Conservation (phyloP, 2,888 invertebrate genomes). For the Unio delphinus region DNA sequence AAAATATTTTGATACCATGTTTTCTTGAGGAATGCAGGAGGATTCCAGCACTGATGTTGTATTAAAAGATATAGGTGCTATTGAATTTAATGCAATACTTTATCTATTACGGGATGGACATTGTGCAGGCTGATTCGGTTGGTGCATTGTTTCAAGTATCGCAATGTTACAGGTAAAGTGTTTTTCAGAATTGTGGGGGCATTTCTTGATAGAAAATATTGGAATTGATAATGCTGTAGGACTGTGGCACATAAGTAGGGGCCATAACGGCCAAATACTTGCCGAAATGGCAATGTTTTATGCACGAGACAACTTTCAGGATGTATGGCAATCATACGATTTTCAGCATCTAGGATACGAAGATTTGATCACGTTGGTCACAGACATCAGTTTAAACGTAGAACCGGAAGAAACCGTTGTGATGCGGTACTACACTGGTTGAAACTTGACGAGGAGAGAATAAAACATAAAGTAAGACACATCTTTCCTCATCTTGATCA, state of each 20-base stretch:
- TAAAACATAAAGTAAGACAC: conserved; percentile 15
- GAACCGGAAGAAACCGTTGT: conserved; percentile 35
- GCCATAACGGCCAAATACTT: conserved; percentile 20
- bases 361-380: conserved; percentile 34
- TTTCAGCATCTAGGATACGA: conserved; percentile 25
- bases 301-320: conserved; percentile 23
- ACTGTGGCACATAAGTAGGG: conserved; percentile 26
- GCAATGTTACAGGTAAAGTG: conserved; percentile 28
- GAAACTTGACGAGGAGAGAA: conserved; percentile 11
- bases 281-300: conserved; percentile 4
- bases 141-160: conserved; percentile 28
- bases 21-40: conserved; percentile 41
- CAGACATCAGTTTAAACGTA: conserved; percentile 23
- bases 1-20: conserved; percentile 44
- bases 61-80: conserved; percentile 19
- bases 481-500: conserved; percentile 24
- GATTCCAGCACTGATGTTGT: conserved; percentile 16
- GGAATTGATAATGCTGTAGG: conserved; percentile 33
- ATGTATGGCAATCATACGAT: conserved; percentile 21
- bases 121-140: conserved; percentile 23
- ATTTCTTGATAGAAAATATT: conserved; percentile 29
- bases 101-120: conserved; percentile 29
- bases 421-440: conserved; percentile 29
- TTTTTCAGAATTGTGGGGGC: conserved; percentile 31
- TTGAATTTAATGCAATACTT: conserved; percentile 27